A percentile compares a stretch with the other conserved stretches of the same genome.
Conservation (phyloP, 2,888 invertebrate species). For the Thymelicus acteon region DNA sequence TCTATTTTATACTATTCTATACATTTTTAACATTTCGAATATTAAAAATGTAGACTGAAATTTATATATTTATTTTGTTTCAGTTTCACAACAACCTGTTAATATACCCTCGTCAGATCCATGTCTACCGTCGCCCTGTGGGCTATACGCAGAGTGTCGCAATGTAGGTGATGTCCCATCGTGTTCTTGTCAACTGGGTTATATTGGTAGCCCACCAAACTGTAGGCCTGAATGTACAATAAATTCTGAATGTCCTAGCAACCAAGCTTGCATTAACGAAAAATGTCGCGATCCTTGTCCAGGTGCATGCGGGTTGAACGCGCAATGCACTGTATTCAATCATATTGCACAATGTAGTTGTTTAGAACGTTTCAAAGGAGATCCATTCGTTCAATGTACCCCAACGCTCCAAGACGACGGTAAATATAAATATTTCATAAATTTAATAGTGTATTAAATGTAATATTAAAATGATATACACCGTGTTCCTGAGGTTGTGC, state of each 20-base stretch:
- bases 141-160: slow-evolving; percentile 86
- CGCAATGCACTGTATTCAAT: slow-evolving; percentile 85
- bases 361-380: slow-evolving; percentile 82
- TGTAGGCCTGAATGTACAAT: slow-evolving; percentile 89
- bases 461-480: slow-evolving; percentile 12
- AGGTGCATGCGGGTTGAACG: slow-evolving; percentile 86
- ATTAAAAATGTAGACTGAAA: neutral
- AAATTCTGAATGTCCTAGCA: slow-evolving; percentile 88
- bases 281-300: slow-evolving; percentile 88
- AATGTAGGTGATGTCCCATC: slow-evolving; percentile 83
- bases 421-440: slow-evolving; percentile 45
- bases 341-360: slow-evolving; percentile 88
- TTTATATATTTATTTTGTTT: slow-evolving; percentile 40
- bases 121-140: slow-evolving; percentile 89
- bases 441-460: neutral
- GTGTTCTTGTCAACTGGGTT: slow-evolving; percentile 85
- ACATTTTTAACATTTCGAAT: too few relatives aligned
- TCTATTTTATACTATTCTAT: too few relatives aligned
- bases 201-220: slow-evolving; percentile 87
- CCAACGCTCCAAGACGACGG: slow-evolving; percentile 64
- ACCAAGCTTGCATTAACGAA: slow-evolving; percentile 87
- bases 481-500: too few relatives aligned
- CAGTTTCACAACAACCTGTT: slow-evolving; percentile 66
- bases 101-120: slow-evolving; percentile 73
- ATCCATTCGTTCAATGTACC: slow-evolving; percentile 83